Percentiles rank a stretch among this genome's conserved stretches.
Evolutionary conservation across 1,140 invertebrate species (phyloP).

Genomic region (Caenorhabditis tropicalis): DNA sequence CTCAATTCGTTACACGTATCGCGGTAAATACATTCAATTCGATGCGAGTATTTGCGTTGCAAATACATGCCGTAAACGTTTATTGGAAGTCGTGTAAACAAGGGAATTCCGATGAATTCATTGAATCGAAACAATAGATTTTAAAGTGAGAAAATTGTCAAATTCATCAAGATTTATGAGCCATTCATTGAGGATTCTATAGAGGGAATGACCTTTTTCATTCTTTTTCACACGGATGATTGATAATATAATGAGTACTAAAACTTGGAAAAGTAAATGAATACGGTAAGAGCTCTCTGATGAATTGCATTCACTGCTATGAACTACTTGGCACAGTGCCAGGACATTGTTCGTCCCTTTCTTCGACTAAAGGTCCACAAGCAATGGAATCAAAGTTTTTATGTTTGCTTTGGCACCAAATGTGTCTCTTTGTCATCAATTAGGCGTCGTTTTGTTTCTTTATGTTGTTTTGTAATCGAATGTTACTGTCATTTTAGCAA

Average conservation of each 20-base stretch:
- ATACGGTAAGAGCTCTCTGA: no score
- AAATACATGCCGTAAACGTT: constrained; percentile 45
- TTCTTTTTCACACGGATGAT: no score
- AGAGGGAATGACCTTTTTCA: not conserved
- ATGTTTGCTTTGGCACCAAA: constrained; percentile 23
- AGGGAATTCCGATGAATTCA: constrained; percentile 20
- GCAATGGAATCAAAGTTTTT: not conserved
- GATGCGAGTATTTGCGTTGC: constrained; percentile 21
- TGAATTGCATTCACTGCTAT: no score
- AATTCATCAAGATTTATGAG: not conserved
- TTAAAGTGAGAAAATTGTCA: not conserved
- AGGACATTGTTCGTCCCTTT: not conserved
- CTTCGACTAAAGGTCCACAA: not conserved
- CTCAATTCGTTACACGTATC: not conserved
- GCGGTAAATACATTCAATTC: constrained; percentile 27
- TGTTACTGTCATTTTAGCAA: not conserved
- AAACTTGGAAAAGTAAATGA: not conserved
- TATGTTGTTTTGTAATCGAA: not conserved
- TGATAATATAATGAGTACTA: no score
- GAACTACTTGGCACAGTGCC: not conserved
- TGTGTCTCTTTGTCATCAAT: constrained; percentile 3
- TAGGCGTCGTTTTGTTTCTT: not conserved
- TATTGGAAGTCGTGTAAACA: constrained; percentile 44
- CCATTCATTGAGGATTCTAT: not conserved
- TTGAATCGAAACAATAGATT: constrained; percentile 34